phyloP scores from a whole-genome alignment of 2,888 invertebrate species.

The Alloplasta piceator region DNA sequence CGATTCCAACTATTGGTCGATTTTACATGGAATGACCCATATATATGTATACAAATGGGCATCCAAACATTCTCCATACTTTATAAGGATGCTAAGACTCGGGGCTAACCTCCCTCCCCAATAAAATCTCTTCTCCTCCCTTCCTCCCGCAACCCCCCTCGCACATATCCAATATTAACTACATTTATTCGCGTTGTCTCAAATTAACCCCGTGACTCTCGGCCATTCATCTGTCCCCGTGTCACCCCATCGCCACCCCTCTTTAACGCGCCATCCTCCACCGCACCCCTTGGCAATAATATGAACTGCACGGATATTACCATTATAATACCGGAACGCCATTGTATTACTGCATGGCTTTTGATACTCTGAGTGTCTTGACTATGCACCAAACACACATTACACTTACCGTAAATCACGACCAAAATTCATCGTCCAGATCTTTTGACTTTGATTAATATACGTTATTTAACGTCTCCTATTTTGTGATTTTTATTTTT shows the following conservation, averaged over 20 bases:
- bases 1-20: no score
- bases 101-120: conserved; percentile 68
- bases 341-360: conserved; percentile 31
- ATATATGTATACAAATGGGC: no score
- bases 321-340: conserved; percentile 73
- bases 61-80: no score
- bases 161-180: conserved; percentile 81
- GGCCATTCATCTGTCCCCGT: conserved; percentile 67
- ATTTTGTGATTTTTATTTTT: no score
- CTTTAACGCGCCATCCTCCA: conserved; percentile 48
- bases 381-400: conserved; percentile 26
- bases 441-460: no score
- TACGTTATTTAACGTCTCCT: no score
- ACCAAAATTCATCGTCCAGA: no score
- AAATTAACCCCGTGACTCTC: conserved; percentile 81
- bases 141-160: not conserved
- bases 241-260: conserved; percentile 58
- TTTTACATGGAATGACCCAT: no score
- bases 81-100: conserved; percentile 47
- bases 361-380: conserved; percentile 23
- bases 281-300: conserved; percentile 68
- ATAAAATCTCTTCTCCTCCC: conserved; percentile 65
- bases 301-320: conserved; percentile 76
- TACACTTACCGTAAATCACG: not conserved
- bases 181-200: conserved; percentile 83